phyloP scores from a whole-genome alignment of 2,113 vertebrate genomes.

The Saccopteryx leptura region DNA sequence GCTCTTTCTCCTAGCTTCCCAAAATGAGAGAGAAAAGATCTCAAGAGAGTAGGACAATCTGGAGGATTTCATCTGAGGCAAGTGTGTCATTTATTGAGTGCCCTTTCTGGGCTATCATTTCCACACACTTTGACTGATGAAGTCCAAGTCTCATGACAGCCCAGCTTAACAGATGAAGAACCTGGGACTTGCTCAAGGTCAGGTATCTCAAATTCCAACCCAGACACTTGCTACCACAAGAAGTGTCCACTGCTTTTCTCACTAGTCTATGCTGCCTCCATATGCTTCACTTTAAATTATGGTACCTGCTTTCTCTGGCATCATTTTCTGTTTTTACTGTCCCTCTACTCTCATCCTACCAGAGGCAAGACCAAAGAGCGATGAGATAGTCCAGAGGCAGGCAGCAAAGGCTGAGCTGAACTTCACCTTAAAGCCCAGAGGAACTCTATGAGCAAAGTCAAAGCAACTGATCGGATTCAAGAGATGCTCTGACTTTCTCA shows the following conservation, averaged over 20 bases:
- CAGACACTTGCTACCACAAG: background rate
- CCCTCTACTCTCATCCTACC: background rate
- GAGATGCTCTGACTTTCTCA: background rate
- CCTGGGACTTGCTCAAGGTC: background rate
- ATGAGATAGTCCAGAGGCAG: background rate
- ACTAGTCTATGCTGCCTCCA: background rate
- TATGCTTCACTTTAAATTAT: background rate
- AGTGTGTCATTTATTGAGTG: fast-evolving
- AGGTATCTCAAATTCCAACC: background rate
- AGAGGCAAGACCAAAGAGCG: background rate
- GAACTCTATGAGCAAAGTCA: background rate
- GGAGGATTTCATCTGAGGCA: background rate
- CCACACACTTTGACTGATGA: background rate
- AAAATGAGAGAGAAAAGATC: background rate
- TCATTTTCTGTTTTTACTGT: background rate
- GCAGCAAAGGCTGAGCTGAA: background rate
- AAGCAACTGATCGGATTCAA: background rate
- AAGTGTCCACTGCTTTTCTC: background rate
- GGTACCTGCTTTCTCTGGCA: background rate
- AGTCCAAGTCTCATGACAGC: background rate
- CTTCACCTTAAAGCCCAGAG: background rate
- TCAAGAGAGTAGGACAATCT: background rate
- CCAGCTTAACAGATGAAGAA: background rate
- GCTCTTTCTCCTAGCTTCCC: background rate
- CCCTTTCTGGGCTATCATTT: background rate